Evolutionary conservation across 2,888 invertebrate genomes (phyloP).

Genomic region (Taphrorychus bicolor): DNA sequence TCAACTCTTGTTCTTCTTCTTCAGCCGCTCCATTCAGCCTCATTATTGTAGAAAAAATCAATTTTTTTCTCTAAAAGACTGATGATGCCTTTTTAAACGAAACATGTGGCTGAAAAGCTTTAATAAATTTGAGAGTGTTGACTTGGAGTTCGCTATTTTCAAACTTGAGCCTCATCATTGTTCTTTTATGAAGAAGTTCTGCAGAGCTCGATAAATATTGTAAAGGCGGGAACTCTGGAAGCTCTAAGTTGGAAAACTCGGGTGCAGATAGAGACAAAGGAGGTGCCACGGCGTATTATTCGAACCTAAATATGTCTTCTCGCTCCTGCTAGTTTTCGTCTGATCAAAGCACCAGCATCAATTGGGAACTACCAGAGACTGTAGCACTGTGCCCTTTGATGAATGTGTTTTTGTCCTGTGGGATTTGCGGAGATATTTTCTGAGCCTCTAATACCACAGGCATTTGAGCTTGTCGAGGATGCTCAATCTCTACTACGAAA

Average conservation of each 20-base stretch:
- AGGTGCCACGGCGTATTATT: slow-evolving; percentile 75
- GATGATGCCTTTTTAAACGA: too few species aligned
- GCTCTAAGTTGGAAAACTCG: slow-evolving; percentile 70
- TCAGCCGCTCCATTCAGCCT: slow-evolving; percentile 81
- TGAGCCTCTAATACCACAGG: slow-evolving; percentile 18
- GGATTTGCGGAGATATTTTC: slow-evolving; percentile 36
- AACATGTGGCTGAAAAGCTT: too few species aligned
- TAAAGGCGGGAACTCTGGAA: slow-evolving; percentile 64
- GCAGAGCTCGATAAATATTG: slow-evolving; percentile 82
- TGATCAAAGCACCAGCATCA: slow-evolving; percentile 75
- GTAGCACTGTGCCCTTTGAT: slow-evolving; percentile 58
- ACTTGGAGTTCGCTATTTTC: slow-evolving; percentile 44
- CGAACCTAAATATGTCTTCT: slow-evolving; percentile 70
- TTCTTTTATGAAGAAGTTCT: slow-evolving; percentile 81
- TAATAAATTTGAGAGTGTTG: too few species aligned
- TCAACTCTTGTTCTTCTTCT: slow-evolving; percentile 71
- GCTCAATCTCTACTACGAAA: slow-evolving; percentile 42
- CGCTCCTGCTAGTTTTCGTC: slow-evolving; percentile 53
- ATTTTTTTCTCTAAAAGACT: too few species aligned
- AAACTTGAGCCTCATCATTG: slow-evolving; percentile 81
- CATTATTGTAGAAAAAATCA: too few species aligned
- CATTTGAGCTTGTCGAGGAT: slow-evolving; percentile 32
- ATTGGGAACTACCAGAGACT: slow-evolving; percentile 75
- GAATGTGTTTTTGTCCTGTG: slow-evolving; percentile 39
- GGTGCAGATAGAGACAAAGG: slow-evolving; percentile 84